A percentile compares a stretch with the other conserved stretches of the same genome.
Conservation (phyloP, 2,888 invertebrate species). For the Erynnis tages region DNA sequence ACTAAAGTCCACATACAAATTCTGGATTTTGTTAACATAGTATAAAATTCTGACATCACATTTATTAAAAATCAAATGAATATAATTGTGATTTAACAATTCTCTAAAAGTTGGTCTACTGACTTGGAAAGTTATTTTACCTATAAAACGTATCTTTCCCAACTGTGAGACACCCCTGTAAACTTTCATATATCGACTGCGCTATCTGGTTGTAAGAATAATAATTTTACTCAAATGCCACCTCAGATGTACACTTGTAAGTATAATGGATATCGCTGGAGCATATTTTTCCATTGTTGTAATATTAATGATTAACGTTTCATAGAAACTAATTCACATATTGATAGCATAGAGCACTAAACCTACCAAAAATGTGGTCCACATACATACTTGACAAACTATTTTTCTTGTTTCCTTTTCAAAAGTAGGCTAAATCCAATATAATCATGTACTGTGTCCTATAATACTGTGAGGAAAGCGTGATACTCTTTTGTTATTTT, state of each 20-base stretch:
- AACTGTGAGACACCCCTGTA: no score
- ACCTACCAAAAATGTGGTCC: constrained; percentile 39
- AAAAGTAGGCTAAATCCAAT: constrained; percentile 21
- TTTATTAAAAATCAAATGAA: no score
- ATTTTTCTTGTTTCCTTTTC: constrained; percentile 15
- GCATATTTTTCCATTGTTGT: constrained; percentile 73
- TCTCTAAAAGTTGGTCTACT: no score
- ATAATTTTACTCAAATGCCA: constrained; percentile 26
- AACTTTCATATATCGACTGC: background rate
- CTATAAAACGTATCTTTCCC: no score
- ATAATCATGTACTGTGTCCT: constrained; percentile 23
- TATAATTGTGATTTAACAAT: no score
- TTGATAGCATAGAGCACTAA: constrained; percentile 38
- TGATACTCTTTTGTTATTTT: constrained; percentile 25
- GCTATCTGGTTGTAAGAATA: constrained; percentile 2
- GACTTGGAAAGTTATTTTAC: no score
- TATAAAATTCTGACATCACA: no score
- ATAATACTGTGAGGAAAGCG: constrained; percentile 23
- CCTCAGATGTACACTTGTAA: constrained; percentile 51
- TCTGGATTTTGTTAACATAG: no score
- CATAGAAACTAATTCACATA: constrained; percentile 40
- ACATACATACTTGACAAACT: constrained; percentile 28
- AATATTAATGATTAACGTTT: constrained; percentile 40
- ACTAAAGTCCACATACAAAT: no score
- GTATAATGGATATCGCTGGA: constrained; percentile 58